Percentiles rank a stretch among this genome's conserved stretches.
phyloP scores from a whole-genome alignment of 1,140 invertebrate genomes.

The Scaptomyza montana region DNA sequence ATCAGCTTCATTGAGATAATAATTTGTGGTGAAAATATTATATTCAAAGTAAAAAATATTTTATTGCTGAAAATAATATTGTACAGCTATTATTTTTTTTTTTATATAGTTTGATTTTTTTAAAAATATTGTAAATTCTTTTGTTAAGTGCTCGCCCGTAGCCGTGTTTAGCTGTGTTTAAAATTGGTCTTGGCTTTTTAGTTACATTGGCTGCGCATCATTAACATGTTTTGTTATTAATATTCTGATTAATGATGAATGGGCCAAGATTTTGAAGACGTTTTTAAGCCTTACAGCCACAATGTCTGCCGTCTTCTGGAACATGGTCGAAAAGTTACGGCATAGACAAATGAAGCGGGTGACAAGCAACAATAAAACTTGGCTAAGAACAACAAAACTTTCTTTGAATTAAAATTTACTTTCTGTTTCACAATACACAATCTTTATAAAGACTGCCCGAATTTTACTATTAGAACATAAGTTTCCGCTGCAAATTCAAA shows the following conservation, averaged over 20 bases:
- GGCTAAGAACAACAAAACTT: constrained; percentile 48
- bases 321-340: constrained; percentile 53
- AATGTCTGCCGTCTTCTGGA: constrained; percentile 22
- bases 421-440: constrained; percentile 62
- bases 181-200: constrained; percentile 12
- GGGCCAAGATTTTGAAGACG: constrained; percentile 16
- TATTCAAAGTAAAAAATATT: too few relatives aligned
- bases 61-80: too few relatives aligned
- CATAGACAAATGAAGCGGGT: constrained; percentile 62
- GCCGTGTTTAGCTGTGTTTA: not conserved
- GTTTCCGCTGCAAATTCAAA: constrained; percentile 53
- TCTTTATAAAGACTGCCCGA: constrained; percentile 47
- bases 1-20: too few relatives aligned
- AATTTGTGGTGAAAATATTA: too few relatives aligned
- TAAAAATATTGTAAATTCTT: not conserved
- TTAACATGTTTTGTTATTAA: constrained; percentile 55
- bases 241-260: constrained; percentile 74
- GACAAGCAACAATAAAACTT: constrained; percentile 2
- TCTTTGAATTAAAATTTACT: constrained; percentile 78
- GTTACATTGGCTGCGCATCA: constrained; percentile 39
- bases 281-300: not conserved
- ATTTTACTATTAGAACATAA: constrained; percentile 63
- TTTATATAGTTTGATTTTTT: not conserved
- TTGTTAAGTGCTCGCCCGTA: not conserved
- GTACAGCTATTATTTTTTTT: not conserved